Percentiles rank a stretch among this genome's conserved stretches.
phyloP scores from a whole-genome alignment of 2,113 vertebrate species.

The Trichechus manatus region DNA sequence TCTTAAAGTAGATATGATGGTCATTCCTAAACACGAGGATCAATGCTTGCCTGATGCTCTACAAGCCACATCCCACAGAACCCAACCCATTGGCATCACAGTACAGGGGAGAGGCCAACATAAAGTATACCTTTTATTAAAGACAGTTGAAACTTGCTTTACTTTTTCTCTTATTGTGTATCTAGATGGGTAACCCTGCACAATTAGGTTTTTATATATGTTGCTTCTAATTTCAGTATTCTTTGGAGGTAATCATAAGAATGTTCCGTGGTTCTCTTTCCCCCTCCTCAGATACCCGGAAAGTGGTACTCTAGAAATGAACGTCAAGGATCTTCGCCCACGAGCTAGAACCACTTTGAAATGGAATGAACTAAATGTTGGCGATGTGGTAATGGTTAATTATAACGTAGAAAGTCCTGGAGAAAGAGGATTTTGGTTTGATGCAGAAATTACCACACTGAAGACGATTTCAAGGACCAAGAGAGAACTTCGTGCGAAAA shows the following conservation, averaged over 20 bases:
- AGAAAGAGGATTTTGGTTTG: slow-evolving; percentile 98
- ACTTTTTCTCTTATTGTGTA: background rate
- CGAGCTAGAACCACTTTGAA: slow-evolving; percentile 93
- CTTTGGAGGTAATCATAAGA: slow-evolving; percentile 39
- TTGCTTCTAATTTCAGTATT: slow-evolving; percentile 28
- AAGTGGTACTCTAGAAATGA: slow-evolving; percentile 95
- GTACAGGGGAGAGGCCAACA: background rate
- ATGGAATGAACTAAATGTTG: slow-evolving; percentile 94
- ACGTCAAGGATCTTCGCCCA: slow-evolving; percentile 92
- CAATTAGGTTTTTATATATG: background rate
- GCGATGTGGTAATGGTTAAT: slow-evolving; percentile 96
- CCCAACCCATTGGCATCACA: background rate
- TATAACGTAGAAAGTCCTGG: slow-evolving; percentile 97
- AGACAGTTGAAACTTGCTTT: background rate
- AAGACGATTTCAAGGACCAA: slow-evolving; percentile 96
- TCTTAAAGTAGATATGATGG: background rate
- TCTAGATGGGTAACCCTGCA: background rate
- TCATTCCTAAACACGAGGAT: background rate
- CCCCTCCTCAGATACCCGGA: slow-evolving; percentile 93
- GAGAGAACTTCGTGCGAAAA: slow-evolving; percentile 96
- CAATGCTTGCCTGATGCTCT: background rate
- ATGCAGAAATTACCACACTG: slow-evolving; percentile 94
- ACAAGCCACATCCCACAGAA: background rate
- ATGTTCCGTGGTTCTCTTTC: slow-evolving; percentile 59
- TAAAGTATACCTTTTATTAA: background rate